These are phyloP conservation scores for Bruchidius siliquastri DNA, from an alignment of 2,888 invertebrate species.

Conservation along the genomic window DNA sequence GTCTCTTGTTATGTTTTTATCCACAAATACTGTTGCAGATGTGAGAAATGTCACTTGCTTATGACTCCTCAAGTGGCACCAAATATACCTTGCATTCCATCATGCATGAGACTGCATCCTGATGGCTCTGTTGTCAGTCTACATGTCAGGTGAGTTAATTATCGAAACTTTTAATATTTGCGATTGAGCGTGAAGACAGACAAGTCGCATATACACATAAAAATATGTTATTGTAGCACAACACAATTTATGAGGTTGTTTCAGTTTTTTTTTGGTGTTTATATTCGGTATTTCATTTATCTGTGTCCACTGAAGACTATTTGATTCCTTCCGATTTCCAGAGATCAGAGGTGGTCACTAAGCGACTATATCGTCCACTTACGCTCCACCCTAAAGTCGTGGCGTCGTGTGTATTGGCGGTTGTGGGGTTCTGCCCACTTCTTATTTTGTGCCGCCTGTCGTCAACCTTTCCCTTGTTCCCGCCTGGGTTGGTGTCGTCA, in stretches of 20 bases:
- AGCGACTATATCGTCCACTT: constrained; percentile 74
- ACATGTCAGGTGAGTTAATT: constrained; percentile 54
- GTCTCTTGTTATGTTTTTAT: too few species aligned
- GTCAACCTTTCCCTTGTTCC: constrained; percentile 69
- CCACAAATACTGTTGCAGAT: constrained; percentile 36
- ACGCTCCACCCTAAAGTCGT: constrained; percentile 74
- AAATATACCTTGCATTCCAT: constrained; percentile 67
- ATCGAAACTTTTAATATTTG: too few species aligned
- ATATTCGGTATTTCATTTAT: too few species aligned
- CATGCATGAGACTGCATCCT: constrained; percentile 66
- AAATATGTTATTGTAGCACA: too few species aligned
- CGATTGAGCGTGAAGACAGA: too few species aligned
- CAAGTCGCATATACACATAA: too few species aligned
- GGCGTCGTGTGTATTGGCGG: constrained; percentile 88
- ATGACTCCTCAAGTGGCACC: constrained; percentile 66
- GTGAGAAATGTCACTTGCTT: constrained; percentile 69
- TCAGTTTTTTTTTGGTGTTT: too few species aligned
- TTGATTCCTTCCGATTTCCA: constrained; percentile 32
- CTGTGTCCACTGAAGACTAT: background rate
- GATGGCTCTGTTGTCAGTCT: constrained; percentile 68
- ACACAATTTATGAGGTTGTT: too few species aligned
- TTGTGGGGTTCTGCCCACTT: constrained; percentile 90
- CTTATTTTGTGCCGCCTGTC: constrained; percentile 75
- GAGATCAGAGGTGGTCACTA: constrained; percentile 75
- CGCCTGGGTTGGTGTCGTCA: constrained; percentile 78